phyloP scores from a whole-genome alignment of 1,140 invertebrate species.

The Lordiphosa clarofinis region DNA sequence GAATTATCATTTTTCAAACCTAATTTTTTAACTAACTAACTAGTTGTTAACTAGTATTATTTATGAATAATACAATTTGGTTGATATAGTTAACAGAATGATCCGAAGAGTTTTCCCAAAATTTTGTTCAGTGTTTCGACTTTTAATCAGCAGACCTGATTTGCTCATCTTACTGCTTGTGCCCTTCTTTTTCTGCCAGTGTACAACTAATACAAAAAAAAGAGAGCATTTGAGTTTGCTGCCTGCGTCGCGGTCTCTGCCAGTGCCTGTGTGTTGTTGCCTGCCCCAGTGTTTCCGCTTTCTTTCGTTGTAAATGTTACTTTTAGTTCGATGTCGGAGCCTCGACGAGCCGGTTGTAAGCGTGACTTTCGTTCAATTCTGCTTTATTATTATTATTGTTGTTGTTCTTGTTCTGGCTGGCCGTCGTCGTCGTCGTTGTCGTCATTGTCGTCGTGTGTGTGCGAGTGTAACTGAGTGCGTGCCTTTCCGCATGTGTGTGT shows the following conservation, averaged over 20 bases:
- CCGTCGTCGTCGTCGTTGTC: slow-evolving; percentile 13
- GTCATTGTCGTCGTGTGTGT: slow-evolving; percentile 23
- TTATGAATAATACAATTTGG: no score
- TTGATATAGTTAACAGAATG: no score
- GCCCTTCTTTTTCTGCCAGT: slow-evolving; percentile 1
- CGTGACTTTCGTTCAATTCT: slow-evolving; percentile 75
- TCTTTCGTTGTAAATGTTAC: slow-evolving; percentile 76
- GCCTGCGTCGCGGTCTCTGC: slow-evolving; percentile 45
- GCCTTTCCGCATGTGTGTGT: slow-evolving; percentile 37
- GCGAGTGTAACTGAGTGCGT: slow-evolving; percentile 15
- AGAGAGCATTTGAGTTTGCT: slow-evolving; percentile 47
- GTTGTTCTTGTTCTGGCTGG: slow-evolving; percentile 7
- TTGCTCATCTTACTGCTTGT: no score
- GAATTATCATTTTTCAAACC: no score
- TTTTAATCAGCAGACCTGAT: no score
- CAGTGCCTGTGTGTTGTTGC: slow-evolving; percentile 51
- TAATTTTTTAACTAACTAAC: no score
- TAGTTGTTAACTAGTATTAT: no score
- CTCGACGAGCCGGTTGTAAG: slow-evolving; percentile 71
- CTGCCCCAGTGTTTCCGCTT: slow-evolving; percentile 76
- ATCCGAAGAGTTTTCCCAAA: no score
- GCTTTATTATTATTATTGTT: slow-evolving; percentile 61
- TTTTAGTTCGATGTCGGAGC: slow-evolving; percentile 74
- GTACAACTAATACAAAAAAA: slow-evolving; percentile 15
- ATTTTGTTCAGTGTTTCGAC: no score